These are phyloP conservation scores for Phaetusa simplex DNA, from an alignment of 2,113 vertebrate species.

Conservation along the genomic window DNA sequence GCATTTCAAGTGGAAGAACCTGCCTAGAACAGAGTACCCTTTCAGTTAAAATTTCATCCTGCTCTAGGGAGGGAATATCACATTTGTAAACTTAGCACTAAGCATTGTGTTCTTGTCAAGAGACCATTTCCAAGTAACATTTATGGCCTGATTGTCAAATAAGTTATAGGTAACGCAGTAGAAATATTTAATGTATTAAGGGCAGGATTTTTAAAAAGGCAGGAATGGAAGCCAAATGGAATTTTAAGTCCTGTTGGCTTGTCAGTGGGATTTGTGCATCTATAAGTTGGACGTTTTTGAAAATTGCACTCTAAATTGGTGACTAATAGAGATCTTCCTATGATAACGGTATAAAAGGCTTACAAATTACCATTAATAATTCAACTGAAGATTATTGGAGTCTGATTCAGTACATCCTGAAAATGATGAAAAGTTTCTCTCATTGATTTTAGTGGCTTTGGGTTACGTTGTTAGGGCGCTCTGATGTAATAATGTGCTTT, in stretches of 20 bases:
- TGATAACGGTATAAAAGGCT: not conserved
- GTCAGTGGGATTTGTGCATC: not conserved
- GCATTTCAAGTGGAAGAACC: not conserved
- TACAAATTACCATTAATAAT: slow-evolving; percentile 54
- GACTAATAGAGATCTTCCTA: slow-evolving; percentile 10
- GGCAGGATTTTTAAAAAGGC: not conserved
- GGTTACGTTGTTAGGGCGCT: not conserved
- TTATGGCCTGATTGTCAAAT: not conserved
- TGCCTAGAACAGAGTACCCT: not conserved
- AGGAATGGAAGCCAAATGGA: slow-evolving; percentile 21
- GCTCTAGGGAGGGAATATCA: not conserved
- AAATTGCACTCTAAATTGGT: not conserved
- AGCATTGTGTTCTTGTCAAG: not conserved
- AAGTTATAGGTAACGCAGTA: not conserved
- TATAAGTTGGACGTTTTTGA: not conserved
- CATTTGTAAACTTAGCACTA: not conserved
- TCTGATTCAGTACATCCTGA: not conserved
- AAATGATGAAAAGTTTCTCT: not conserved
- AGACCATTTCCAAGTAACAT: not conserved
- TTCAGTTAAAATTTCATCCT: not conserved
- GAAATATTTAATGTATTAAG: not conserved
- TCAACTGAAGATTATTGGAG: not conserved
- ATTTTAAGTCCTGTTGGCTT: slow-evolving; percentile 15
- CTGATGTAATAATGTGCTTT: not conserved
- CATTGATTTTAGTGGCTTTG: not conserved